Percentiles rank a stretch among this genome's conserved stretches.
Conservation (phyloP, 2,113 vertebrate species). For the Pheucticus melanocephalus region DNA sequence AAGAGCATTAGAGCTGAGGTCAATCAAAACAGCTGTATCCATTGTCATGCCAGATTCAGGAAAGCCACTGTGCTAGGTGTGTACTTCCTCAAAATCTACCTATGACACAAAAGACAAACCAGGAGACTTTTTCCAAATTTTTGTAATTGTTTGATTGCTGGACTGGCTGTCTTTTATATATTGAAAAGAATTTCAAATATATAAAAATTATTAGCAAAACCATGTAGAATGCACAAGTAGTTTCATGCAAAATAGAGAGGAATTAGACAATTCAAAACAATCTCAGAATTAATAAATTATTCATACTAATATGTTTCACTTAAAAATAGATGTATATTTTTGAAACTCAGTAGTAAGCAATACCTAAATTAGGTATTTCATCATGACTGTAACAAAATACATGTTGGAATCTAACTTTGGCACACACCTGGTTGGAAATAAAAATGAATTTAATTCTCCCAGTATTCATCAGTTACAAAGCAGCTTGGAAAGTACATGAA, state of each 20-base stretch:
- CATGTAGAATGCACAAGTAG: background rate
- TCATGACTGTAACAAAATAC: background rate
- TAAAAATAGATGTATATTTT: background rate
- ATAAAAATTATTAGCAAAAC: background rate
- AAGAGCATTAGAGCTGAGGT: background rate
- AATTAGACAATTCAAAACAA: background rate
- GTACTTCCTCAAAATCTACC: too few species aligned
- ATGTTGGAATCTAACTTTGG: background rate
- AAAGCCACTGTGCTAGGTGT: rapidly evolving
- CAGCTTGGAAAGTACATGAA: background rate
- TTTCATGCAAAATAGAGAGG: background rate
- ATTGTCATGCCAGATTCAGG: background rate
- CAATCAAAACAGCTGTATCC: background rate
- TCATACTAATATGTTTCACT: background rate
- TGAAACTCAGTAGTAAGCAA: background rate
- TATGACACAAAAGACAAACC: background rate
- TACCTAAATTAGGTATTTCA: background rate
- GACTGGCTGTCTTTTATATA: background rate
- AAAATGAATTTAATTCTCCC: background rate
- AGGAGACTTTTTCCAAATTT: background rate
- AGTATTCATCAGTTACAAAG: background rate
- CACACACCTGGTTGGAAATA: background rate
- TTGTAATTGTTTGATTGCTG: background rate
- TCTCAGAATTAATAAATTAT: background rate
- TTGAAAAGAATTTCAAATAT: background rate